Percentiles rank a stretch among this genome's conserved stretches.
Evolutionary conservation across 2,888 invertebrate genomes (phyloP).

Genomic region (Spialia ferax): DNA sequence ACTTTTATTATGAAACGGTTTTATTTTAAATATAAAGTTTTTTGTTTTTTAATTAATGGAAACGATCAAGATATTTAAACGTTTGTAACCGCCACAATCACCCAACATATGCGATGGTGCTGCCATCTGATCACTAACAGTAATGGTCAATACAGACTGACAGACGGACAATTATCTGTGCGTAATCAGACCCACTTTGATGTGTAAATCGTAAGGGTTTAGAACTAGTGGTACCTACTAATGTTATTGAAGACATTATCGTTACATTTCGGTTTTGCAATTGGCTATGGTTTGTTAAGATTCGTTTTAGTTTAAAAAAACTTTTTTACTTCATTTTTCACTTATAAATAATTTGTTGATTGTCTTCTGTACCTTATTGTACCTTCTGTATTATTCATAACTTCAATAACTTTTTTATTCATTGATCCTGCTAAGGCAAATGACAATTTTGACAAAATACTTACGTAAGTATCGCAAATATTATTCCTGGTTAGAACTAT

Average conservation of each 20-base stretch:
- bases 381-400: too few species aligned
- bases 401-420: too few species aligned
- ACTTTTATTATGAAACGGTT: too few species aligned
- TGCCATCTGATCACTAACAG: constrained; percentile 76
- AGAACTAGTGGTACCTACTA: neutral
- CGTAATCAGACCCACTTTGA: constrained; percentile 72
- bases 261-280: neutral
- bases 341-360: too few species aligned
- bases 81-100: constrained; percentile 51
- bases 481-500: too few species aligned
- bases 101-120: constrained; percentile 75
- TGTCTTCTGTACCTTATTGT: too few species aligned
- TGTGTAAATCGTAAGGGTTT: constrained; percentile 49
- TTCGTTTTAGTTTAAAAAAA: neutral
- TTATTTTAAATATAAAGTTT: too few species aligned
- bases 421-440: too few species aligned
- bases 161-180: constrained; percentile 65
- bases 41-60: neutral
- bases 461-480: too few species aligned
- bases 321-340: too few species aligned
- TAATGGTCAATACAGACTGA: constrained; percentile 65
- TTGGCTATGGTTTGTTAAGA: neutral
- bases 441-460: too few species aligned
- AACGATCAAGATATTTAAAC: constrained; percentile 58
- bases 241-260: neutral